A percentile compares a stretch with the other conserved stretches of the same genome.
These are phyloP conservation scores for Sylvietta virens DNA, from an alignment of 2,113 vertebrate genomes.

Conservation along the genomic window DNA sequence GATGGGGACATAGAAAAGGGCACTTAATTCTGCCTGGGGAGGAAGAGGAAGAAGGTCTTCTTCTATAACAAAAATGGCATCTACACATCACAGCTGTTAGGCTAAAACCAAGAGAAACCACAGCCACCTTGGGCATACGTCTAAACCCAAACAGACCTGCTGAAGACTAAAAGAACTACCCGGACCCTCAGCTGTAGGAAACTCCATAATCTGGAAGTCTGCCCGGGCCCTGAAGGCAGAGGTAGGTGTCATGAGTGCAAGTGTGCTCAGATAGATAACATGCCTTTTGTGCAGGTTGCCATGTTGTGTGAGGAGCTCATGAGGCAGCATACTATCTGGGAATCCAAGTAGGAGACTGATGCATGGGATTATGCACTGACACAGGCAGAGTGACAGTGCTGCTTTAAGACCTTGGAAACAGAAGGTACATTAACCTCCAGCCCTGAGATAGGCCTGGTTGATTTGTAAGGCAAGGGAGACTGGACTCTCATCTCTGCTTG, in stretches of 20 bases:
- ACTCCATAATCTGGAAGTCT: neutral
- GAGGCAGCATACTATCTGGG: neutral
- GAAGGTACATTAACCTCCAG: neutral
- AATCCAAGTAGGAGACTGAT: neutral
- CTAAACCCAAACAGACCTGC: neutral
- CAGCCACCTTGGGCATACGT: rapidly evolving
- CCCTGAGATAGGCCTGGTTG: neutral
- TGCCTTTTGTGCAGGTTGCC: neutral
- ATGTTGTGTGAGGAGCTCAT: neutral
- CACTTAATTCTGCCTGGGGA: neutral
- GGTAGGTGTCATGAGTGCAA: neutral
- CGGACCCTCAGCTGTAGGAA: neutral
- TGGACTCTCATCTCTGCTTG: neutral
- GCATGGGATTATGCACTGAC: neutral
- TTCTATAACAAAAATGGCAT: neutral
- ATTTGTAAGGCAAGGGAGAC: neutral
- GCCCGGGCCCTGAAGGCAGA: neutral
- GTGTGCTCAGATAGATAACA: neutral
- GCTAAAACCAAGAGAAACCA: neutral
- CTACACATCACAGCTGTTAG: neutral
- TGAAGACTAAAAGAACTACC: neutral
- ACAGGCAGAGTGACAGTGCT: neutral
- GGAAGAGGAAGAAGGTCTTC: neutral
- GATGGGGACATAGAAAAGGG: neutral
- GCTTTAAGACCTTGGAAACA: neutral